phyloP scores from a whole-genome alignment of 2,888 invertebrate genomes.

The Drosophila ezoana region DNA sequence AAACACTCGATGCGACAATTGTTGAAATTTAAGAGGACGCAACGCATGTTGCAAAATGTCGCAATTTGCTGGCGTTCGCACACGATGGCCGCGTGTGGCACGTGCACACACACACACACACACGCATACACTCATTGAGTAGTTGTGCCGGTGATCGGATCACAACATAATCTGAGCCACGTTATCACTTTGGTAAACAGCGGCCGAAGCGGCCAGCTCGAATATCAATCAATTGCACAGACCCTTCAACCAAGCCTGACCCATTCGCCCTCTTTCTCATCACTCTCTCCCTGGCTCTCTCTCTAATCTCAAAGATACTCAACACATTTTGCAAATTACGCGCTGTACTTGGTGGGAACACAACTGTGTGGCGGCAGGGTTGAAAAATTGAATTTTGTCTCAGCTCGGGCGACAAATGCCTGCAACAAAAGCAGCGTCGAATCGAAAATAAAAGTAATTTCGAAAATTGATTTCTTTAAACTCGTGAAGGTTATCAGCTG shows the following conservation, averaged over 20 bases:
- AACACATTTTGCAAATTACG: slow-evolving; percentile 71
- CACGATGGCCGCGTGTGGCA: slow-evolving; percentile 74
- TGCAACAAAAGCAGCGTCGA: neutral
- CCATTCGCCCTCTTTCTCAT: neutral
- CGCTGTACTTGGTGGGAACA: slow-evolving; percentile 43
- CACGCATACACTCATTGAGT: slow-evolving; percentile 34
- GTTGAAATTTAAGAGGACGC: slow-evolving; percentile 76
- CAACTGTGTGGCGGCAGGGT: slow-evolving; percentile 22
- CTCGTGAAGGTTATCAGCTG: slow-evolving; percentile 67
- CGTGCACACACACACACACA: slow-evolving; percentile 52
- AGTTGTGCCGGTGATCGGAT: slow-evolving; percentile 66
- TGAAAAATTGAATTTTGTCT: slow-evolving; percentile 16
- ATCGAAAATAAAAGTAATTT: slow-evolving; percentile 22
- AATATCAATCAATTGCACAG: slow-evolving; percentile 73
- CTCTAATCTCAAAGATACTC: slow-evolving; percentile 58
- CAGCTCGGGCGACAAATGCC: slow-evolving; percentile 6
- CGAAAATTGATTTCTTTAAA: slow-evolving; percentile 25
- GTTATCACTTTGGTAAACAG: slow-evolving; percentile 81
- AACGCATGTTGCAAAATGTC: slow-evolving; percentile 78
- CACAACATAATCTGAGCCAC: slow-evolving; percentile 78
- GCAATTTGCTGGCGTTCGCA: slow-evolving; percentile 57
- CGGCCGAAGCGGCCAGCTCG: slow-evolving; percentile 49
- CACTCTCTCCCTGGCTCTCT: neutral
- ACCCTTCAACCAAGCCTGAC: slow-evolving; percentile 9
- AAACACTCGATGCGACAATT: slow-evolving; percentile 59